Evolutionary conservation across 2,113 vertebrate species (phyloP).

Genomic region (Psilopsiagon aurifrons): DNA sequence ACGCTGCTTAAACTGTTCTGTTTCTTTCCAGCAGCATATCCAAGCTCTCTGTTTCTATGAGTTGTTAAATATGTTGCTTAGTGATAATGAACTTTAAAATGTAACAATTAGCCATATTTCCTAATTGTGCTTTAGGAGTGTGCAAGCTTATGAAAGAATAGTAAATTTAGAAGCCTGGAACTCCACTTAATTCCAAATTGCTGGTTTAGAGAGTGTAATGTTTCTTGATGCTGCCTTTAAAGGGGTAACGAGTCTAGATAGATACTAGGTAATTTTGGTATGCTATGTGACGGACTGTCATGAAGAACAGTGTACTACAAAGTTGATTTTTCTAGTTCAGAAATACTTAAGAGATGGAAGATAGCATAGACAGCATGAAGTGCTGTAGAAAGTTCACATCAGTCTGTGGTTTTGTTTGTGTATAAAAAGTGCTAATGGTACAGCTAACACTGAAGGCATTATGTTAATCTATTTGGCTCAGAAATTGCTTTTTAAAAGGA

Average conservation of each 20-base stretch:
- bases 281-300: background rate
- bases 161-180: background rate
- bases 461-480: background rate
- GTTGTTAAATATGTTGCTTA: background rate
- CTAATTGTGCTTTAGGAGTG: background rate
- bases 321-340: background rate
- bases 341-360: background rate
- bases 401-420: background rate
- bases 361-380: background rate
- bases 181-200: background rate
- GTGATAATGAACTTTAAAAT: background rate
- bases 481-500: background rate
- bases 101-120: background rate
- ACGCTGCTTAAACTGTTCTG: background rate
- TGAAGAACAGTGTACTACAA: background rate
- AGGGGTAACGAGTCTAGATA: background rate
- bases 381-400: background rate
- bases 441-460: background rate
- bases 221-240: background rate
- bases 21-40: background rate
- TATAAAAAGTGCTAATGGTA: background rate
- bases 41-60: background rate
- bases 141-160: background rate
- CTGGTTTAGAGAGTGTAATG: background rate
- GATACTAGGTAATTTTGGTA: background rate